A percentile compares a stretch with the other conserved stretches of the same genome.
These are phyloP conservation scores for Odiellus spinosus DNA, from an alignment of 2,888 invertebrate species.

Conservation along the genomic window DNA sequence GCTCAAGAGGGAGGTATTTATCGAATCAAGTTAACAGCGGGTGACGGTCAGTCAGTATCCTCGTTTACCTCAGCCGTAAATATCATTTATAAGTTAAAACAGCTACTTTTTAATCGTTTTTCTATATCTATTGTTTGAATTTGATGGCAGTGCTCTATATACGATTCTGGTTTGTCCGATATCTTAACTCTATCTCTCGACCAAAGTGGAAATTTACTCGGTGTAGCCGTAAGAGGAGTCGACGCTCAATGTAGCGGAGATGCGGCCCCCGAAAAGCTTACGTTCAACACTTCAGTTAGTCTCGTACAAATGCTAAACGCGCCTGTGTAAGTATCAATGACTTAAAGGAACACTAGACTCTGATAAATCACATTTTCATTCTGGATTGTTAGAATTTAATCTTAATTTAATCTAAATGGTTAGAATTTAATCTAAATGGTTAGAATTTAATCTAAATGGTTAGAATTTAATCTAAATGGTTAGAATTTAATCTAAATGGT, in stretches of 20 bases:
- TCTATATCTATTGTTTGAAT: constrained; percentile 18
- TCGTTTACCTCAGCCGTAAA: constrained; percentile 15
- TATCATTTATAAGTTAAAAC: constrained; percentile 18
- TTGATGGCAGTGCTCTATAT: constrained; percentile 45
- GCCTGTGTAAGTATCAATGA: constrained; percentile 43
- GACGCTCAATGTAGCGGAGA: constrained; percentile 33
- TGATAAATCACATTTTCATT: neutral
- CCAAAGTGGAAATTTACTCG: constrained; percentile 55
- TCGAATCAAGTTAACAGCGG: constrained; percentile 7
- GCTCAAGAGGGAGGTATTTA: constrained; percentile 12
- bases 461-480: neutral
- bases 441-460: no score
- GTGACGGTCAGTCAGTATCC: constrained; percentile 2
- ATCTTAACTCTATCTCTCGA: constrained; percentile 62
- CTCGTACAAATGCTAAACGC: constrained; percentile 65
- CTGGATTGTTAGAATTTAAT: neutral
- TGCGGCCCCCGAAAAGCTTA: constrained; percentile 20
- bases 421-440: neutral
- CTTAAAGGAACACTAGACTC: neutral
- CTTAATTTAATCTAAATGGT: neutral
- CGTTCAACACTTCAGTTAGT: constrained; percentile 58
- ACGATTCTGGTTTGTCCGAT: constrained; percentile 60
- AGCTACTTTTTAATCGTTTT: constrained; percentile 6
- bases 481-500: no score
- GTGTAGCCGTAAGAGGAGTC: constrained; percentile 28